phyloP scores from a whole-genome alignment of 1,140 invertebrate species.

The Leptinotarsa texana region DNA sequence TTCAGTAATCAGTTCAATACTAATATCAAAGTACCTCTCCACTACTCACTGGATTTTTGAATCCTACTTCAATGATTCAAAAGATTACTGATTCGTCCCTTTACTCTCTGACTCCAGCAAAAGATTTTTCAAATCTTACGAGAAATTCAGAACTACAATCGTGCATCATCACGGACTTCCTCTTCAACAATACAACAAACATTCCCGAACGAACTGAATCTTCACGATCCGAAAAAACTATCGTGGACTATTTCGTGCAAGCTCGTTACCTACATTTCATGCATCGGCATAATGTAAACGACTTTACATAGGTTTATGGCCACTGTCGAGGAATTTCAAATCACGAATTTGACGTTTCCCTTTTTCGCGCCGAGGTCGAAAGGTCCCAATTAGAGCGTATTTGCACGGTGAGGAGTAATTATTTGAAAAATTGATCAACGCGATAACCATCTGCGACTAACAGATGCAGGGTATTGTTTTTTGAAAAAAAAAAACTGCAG shows the following conservation, averaged over 20 bases:
- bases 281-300: conserved; percentile 24
- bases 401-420: conserved; percentile 21
- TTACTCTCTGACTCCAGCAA: no score
- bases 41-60: no score
- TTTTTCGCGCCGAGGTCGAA: conserved; percentile 10
- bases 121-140: not conserved
- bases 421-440: conserved; percentile 20
- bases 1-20: no score
- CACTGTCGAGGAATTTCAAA: conserved; percentile 23
- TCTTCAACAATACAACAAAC: not conserved
- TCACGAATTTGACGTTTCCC: conserved; percentile 36
- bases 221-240: not conserved
- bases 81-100: no score
- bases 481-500: not conserved
- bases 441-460: not conserved
- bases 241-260: not conserved
- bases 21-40: no score
- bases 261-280: conserved; percentile 25
- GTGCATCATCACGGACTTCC: not conserved
- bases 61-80: no score
- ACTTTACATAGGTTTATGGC: conserved; percentile 30
- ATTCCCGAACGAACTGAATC: conserved; percentile 5
- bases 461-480: not conserved
- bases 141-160: not conserved
- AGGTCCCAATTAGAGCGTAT: conserved; percentile 26